Conservation (phyloP, 1,140 invertebrate genomes). For the Drosophila arawakana region DNA sequence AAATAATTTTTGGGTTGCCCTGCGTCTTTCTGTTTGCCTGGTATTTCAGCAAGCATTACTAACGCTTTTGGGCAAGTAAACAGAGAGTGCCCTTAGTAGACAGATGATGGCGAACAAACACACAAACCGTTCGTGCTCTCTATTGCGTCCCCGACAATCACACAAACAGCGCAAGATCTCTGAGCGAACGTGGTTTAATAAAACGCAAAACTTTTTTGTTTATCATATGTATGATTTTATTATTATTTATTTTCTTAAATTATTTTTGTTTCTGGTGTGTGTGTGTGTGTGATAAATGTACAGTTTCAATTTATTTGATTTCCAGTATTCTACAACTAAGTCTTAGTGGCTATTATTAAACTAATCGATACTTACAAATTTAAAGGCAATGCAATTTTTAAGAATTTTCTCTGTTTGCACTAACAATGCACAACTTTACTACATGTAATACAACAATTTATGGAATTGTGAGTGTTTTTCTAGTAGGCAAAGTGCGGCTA, state of each 20-base stretch:
- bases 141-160: too few species aligned
- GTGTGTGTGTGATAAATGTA: constrained; percentile 74
- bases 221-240: constrained; percentile 44
- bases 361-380: constrained; percentile 52
- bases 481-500: constrained; percentile 79
- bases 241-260: constrained; percentile 52
- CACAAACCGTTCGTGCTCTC: too few species aligned
- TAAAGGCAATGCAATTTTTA: constrained; percentile 64
- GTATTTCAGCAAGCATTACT: too few species aligned
- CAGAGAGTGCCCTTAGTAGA: too few species aligned
- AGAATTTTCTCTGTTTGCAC: constrained; percentile 51
- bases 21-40: too few species aligned
- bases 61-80: too few species aligned
- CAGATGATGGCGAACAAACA: too few species aligned
- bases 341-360: constrained; percentile 67
- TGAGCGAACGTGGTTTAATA: too few species aligned
- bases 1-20: too few species aligned
- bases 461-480: constrained; percentile 67
- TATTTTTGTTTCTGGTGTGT: constrained; percentile 36
- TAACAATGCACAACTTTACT: constrained; percentile 55
- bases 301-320: constrained; percentile 73
- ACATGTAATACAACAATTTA: constrained; percentile 65
- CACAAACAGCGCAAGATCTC: too few species aligned
- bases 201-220: constrained; percentile 1
- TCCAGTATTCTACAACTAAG: constrained; percentile 74